phyloP scores from a whole-genome alignment of 2,888 invertebrate genomes.

The Himalopsyche kuldschensis region DNA sequence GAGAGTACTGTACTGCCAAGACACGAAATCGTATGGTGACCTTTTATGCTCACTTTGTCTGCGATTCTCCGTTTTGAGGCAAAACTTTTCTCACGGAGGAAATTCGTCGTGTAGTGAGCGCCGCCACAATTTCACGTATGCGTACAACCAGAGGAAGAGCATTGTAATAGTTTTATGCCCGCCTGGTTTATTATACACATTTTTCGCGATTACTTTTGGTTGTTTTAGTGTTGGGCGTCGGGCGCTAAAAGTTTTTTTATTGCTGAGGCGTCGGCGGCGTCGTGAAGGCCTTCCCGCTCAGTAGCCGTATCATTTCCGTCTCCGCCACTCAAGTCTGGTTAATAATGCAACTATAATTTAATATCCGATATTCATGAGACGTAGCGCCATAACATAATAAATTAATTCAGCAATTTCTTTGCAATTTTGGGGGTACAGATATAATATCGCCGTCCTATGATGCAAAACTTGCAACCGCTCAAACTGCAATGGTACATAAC shows the following conservation, averaged over 20 bases:
- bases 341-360: neutral
- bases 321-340: neutral
- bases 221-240: constrained; percentile 8
- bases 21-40: neutral
- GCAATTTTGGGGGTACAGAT: too few species aligned
- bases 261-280: neutral
- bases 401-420: too few species aligned
- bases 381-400: too few species aligned
- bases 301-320: neutral
- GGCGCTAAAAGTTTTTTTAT: constrained; percentile 20
- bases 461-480: too few species aligned
- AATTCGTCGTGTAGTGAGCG: neutral
- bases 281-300: neutral
- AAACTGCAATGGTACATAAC: too few species aligned
- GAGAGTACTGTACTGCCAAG: too few species aligned
- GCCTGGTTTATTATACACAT: constrained; percentile 24
- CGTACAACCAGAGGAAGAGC: neutral
- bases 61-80: neutral
- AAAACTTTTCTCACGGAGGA: neutral
- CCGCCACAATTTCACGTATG: neutral
- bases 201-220: constrained; percentile 30
- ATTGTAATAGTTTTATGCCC: constrained; percentile 3
- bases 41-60: neutral
- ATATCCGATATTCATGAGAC: too few species aligned
- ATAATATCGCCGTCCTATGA: too few species aligned